Evolutionary conservation across 2,113 vertebrate species (phyloP), one percentile per base, ranked within the genome.

Genomic region (Myotis yumanensis): DNA sequence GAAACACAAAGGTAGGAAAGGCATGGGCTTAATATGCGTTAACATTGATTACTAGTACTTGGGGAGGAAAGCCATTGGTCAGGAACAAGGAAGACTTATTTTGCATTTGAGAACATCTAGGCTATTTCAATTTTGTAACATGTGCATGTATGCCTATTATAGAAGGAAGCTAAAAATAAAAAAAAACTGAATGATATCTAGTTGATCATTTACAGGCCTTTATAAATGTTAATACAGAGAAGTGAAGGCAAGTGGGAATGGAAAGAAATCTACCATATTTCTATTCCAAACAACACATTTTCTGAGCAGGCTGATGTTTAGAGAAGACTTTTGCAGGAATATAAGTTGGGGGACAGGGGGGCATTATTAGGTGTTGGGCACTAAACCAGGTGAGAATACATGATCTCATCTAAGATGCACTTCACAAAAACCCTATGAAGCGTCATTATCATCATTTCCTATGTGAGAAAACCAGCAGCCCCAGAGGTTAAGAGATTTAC

Each of bases 171-270:
- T 82, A 73, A 81, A 95, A 81, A 77, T 80, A 64, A 90, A 35
- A 43, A 40, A 54, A 71, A 80, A 35, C 62, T 17, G 59, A 82
- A 89, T 57, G 85, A 52, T n/a, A 77, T 28, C 66, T 12, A 82
- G 75, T 43, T 92, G 93, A 57, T 90, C 18, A 64, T 30, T 88
- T 46, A 90, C 23, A 62, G 75, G 79, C 48, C 95, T 95, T 64
- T 37, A 89, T 51, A 79, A 92, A 79, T 77, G 87, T 94, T 92
- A 82, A 88, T 40, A 92, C 11, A 68, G 30, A 92, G 51, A 37
- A 90, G 88, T 88, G 85, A 73, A 68, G 37, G 25, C 40, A 43
- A 64, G 35, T 37, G 68, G 79, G 76, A 77, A 57, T 18, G 35
- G 66, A 81, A 80, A 91, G 35, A 80, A 81, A 57, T 16, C 95